Conservation (phyloP, 1,140 invertebrate genomes). For the Monomorium pharaonis region DNA sequence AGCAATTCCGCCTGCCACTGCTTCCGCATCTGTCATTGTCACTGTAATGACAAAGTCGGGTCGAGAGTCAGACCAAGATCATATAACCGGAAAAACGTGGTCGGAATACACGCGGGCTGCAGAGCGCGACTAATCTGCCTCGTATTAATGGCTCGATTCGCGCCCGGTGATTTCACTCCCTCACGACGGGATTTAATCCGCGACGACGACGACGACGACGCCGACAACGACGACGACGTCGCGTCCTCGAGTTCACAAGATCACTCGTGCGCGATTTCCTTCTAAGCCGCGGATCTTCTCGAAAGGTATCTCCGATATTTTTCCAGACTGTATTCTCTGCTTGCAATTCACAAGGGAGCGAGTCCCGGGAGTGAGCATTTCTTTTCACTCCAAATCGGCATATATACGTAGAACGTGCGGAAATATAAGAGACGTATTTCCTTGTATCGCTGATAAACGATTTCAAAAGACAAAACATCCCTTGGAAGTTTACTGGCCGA, state of each 20-base stretch:
- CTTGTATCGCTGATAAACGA: constrained; percentile 29
- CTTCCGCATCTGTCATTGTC: constrained; percentile 88
- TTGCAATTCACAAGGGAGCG: background rate
- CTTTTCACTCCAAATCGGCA: constrained; percentile 22
- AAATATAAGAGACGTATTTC: constrained; percentile 18
- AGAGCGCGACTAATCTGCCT: constrained; percentile 32
- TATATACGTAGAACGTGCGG: background rate
- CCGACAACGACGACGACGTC: background rate
- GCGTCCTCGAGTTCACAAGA: constrained; percentile 34
- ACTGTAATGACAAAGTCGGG: constrained; percentile 83
- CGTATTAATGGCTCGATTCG: constrained; percentile 51
- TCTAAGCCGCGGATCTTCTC: constrained; percentile 38
- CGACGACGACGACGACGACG: background rate
- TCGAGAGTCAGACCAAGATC: constrained; percentile 62
- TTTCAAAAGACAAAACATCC: constrained; percentile 12
- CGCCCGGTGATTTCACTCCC: constrained; percentile 29
- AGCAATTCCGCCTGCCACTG: constrained; percentile 90
- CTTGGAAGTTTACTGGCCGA: background rate
- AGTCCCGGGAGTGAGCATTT: constrained; percentile 9
- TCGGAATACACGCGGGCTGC: constrained; percentile 35
- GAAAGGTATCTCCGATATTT: constrained; percentile 44
- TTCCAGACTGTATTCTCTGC: constrained; percentile 18
- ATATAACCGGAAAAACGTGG: constrained; percentile 58
- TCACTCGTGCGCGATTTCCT: constrained; percentile 20
- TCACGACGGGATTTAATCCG: constrained; percentile 35